Evolutionary conservation across 2,888 invertebrate species (phyloP).

Genomic region (Lasioglossum oenotherae): DNA sequence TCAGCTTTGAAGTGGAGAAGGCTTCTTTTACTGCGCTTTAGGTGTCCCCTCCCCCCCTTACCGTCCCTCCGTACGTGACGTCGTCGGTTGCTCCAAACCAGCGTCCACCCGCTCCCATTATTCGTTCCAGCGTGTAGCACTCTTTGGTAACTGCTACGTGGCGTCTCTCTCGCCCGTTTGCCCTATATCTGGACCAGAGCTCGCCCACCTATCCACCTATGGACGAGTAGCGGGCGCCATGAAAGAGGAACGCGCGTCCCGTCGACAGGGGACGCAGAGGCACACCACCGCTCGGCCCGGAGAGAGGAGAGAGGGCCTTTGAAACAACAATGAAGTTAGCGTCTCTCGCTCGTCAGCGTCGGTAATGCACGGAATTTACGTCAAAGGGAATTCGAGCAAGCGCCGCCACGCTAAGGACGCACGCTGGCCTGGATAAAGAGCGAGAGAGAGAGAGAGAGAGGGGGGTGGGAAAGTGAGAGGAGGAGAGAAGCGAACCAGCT

Average conservation of each 20-base stretch:
- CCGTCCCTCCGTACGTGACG: neutral
- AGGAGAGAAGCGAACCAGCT: slow-evolving; percentile 10
- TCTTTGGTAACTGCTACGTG: slow-evolving; percentile 50
- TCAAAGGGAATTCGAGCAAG: slow-evolving; percentile 80
- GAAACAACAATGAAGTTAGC: slow-evolving; percentile 83
- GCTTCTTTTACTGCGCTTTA: slow-evolving; percentile 73
- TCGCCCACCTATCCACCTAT: slow-evolving; percentile 54
- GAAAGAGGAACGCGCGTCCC: slow-evolving; percentile 54
- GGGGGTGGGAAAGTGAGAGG: neutral
- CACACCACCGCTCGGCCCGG: slow-evolving; percentile 39
- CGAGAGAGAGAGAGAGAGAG: neutral
- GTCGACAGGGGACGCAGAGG: slow-evolving; percentile 59
- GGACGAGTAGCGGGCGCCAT: slow-evolving; percentile 46
- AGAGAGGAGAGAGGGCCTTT: slow-evolving; percentile 72
- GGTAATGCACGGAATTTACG: slow-evolving; percentile 80
- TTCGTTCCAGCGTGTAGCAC: slow-evolving; percentile 22
- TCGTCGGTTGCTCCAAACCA: slow-evolving; percentile 6
- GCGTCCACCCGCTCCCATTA: neutral
- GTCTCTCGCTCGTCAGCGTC: slow-evolving; percentile 80
- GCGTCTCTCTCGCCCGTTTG: slow-evolving; percentile 57
- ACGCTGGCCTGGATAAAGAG: slow-evolving; percentile 44
- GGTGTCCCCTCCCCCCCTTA: slow-evolving; percentile 21
- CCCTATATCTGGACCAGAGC: slow-evolving; percentile 72
- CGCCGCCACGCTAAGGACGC: slow-evolving; percentile 53
- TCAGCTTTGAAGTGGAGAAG: slow-evolving; percentile 73